Base-by-base conservation (phyloP, 2,113 vertebrate species). In the Halcyon malimbica region DNA sequence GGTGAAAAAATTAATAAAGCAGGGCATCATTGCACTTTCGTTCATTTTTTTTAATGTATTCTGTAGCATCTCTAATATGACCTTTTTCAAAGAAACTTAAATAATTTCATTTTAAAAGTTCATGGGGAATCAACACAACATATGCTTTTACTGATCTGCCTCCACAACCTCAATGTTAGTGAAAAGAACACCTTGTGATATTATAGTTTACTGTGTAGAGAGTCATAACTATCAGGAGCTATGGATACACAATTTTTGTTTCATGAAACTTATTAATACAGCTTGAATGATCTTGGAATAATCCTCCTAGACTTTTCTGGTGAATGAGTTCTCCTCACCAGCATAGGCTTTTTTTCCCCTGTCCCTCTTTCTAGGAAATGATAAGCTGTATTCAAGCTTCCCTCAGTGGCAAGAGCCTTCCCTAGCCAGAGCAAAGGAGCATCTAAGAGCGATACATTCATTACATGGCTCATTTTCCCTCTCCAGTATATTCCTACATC, bases 361-460 rank as follows among this genome's bases (percentile, higher is more conserved):
- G 10, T 78, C n/a, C 28, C 4, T 2, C 59, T 69, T 78, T 84
- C 26, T 74, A 53, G 63, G 53, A 73, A 93, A 25, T 12, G 13
- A 42, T 14, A 68, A 60, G 9, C 54, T 42, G 9, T 73, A 8
- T 57, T 87, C 60, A 87, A 54, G 3, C 56, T 90, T 89, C 17
- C 48, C 5, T 35, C 33, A 10, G 2, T 69, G 53, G 39, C 14
- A 67, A 37, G 42, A 81, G 20, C n/a, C 44, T 86, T 85, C 14
- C 11, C 14, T 60, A 28, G 33, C 62, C 86, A 62, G 90, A 93
- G 24, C 26, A 53, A 88, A 86, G 70, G 8, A n/a, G 26, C 23
- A 35, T 57, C 13, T 37, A 26, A 50, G 33, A 83, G 12, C 0
- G 0, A 48, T 59, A 21, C 1, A 6, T 54, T 56, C 62, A 8